Evolutionary conservation across 2,797 vertebrate genomes (phyloP).

Genomic region (Gadopsis bispinosus): DNA sequence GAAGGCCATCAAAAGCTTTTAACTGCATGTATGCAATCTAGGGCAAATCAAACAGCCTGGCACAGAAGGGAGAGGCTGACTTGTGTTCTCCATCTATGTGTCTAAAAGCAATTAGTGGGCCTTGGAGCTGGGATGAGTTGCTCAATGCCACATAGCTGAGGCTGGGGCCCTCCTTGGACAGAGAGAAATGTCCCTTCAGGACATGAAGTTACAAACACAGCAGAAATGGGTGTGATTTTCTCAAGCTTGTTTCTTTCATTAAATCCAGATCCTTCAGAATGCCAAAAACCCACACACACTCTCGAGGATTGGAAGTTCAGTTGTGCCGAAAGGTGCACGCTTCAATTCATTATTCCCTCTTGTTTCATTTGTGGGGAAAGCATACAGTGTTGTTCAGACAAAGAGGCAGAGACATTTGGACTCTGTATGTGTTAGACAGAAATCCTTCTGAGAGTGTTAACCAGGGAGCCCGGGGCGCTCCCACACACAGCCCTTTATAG

Average conservation of each 20-base stretch:
- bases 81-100: slow-evolving; percentile 77
- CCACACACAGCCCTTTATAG: slow-evolving; percentile 71
- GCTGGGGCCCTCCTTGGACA: slow-evolving; percentile 36
- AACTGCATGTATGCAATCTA: slow-evolving; percentile 77
- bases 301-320: slow-evolving; percentile 52
- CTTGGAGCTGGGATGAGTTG: slow-evolving; percentile 60
- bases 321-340: slow-evolving; percentile 65
- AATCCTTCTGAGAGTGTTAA: slow-evolving; percentile 70
- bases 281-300: slow-evolving; percentile 70
- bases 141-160: slow-evolving; percentile 59
- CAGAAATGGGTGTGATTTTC: slow-evolving; percentile 72
- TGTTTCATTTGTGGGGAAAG: slow-evolving; percentile 69
- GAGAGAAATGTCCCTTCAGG: slow-evolving; percentile 73
- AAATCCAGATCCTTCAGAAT: slow-evolving; percentile 72
- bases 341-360: slow-evolving; percentile 75
- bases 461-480: slow-evolving; percentile 66
- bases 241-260: slow-evolving; percentile 76
- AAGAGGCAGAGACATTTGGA: slow-evolving; percentile 59
- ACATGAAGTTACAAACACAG: slow-evolving; percentile 63
- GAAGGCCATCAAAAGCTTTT: slow-evolving; percentile 78
- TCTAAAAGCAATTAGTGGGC: slow-evolving; percentile 81
- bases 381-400: slow-evolving; percentile 59
- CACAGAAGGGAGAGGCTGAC: slow-evolving; percentile 68
- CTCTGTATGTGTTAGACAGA: slow-evolving; percentile 66
- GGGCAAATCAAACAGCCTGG: slow-evolving; percentile 77